Evolutionary conservation across 2,797 vertebrate species (phyloP).

Genomic region (Gymnoscopelus microlampas): DNA sequence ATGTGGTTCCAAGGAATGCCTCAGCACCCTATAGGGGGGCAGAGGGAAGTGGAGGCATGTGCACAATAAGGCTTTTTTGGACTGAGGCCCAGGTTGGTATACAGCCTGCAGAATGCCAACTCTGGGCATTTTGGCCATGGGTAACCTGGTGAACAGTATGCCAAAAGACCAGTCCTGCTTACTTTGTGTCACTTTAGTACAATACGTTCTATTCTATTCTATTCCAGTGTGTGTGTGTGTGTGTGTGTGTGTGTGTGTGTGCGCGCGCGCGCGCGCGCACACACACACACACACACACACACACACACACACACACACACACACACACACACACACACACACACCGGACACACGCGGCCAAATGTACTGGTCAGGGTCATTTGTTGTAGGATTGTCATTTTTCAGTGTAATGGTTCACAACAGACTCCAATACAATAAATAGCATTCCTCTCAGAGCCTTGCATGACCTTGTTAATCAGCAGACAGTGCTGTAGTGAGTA

Average conservation of each 20-base stretch:
- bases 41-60: neutral
- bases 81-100: neutral
- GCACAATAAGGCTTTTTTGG: neutral
- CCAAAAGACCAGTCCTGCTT: no score
- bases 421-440: no score
- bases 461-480: neutral
- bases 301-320: constrained; percentile 2
- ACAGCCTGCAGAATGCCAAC: no score
- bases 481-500: neutral
- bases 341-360: no score
- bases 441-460: no score
- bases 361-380: neutral
- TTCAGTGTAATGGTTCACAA: no score
- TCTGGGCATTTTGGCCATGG: no score
- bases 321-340: neutral
- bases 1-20: neutral
- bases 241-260: constrained; percentile 31
- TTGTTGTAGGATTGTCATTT: no score
- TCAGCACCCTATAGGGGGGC: neutral
- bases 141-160: no score
- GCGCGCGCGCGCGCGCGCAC: neutral
- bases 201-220: no score
- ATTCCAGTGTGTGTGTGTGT: constrained; percentile 15
- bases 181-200: no score
- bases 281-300: neutral